Percentiles rank a stretch among this genome's conserved stretches.
Conservation (phyloP, 2,113 vertebrate species). For the Cervus canadensis region DNA sequence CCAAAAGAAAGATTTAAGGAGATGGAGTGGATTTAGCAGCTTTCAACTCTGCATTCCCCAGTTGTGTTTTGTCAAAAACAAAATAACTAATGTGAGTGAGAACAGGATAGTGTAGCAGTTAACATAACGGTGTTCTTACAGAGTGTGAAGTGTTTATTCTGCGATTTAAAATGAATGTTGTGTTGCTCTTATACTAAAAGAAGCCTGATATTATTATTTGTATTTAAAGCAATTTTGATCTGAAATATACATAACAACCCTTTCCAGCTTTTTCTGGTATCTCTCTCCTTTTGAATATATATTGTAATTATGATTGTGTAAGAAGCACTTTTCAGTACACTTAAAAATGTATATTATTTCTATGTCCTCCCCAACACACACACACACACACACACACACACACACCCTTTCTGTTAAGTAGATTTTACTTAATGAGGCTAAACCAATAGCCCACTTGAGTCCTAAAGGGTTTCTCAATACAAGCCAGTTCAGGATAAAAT, state of each 20-base stretch:
- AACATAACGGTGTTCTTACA: neutral
- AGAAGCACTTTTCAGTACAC: neutral
- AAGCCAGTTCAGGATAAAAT: neutral
- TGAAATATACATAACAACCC: neutral
- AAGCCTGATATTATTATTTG: neutral
- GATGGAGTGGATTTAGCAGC: neutral
- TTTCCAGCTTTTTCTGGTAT: neutral
- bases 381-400: too few species aligned
- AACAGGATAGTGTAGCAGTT: neutral
- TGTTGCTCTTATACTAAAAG: neutral
- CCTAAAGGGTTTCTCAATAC: neutral
- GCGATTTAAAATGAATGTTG: neutral
- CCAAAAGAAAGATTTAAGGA: constrained; percentile 43
- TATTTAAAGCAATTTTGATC: neutral
- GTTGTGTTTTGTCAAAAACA: neutral
- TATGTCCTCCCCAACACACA: too few species aligned
- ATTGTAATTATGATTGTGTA: neutral
- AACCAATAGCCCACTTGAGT: neutral
- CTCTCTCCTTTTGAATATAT: neutral
- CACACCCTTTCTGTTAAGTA: neutral
- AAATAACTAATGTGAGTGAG: neutral
- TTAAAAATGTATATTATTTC: neutral
- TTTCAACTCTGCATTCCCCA: constrained; percentile 11
- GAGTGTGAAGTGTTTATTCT: neutral
- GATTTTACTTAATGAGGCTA: neutral